Conservation (phyloP, 2,888 invertebrate genomes). For the Aproaerema taeniolella region DNA sequence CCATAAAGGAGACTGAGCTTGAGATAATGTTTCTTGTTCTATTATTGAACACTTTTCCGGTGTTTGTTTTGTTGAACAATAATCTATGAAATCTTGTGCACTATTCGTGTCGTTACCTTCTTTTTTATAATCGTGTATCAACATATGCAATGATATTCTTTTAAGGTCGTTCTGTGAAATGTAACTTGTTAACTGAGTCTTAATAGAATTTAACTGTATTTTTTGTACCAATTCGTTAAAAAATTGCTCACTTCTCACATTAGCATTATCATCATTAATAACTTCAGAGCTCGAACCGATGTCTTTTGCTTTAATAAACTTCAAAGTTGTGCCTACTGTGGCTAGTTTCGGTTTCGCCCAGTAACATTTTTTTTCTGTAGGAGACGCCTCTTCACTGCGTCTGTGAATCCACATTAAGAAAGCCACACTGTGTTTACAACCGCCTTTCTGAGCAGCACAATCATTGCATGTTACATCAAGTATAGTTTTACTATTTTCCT, state of each 20-base stretch:
- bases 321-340: conserved; percentile 15
- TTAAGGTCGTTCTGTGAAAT: no score
- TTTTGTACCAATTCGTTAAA: not conserved
- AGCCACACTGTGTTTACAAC: conserved; percentile 20
- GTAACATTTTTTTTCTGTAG: conserved; percentile 18
- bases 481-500: not conserved
- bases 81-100: no score
- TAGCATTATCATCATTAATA: not conserved
- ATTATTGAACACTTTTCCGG: no score
- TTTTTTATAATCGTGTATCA: no score
- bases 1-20: no score
- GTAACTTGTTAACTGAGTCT: no score
- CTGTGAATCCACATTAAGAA: conserved; percentile 24
- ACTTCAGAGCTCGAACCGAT: not conserved
- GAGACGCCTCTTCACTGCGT: conserved; percentile 20
- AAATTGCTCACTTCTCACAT: not conserved
- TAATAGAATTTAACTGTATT: no score
- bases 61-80: no score
- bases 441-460: no score
- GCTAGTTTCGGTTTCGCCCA: conserved; percentile 20
- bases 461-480: conserved; percentile 22
- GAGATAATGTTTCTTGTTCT: no score
- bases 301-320: conserved; percentile 18
- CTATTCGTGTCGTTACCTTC: no score
- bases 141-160: no score